A percentile compares a stretch with the other conserved stretches of the same genome.
Conservation (phyloP, 2,113 vertebrate species). For the Saccopteryx bilineata region DNA sequence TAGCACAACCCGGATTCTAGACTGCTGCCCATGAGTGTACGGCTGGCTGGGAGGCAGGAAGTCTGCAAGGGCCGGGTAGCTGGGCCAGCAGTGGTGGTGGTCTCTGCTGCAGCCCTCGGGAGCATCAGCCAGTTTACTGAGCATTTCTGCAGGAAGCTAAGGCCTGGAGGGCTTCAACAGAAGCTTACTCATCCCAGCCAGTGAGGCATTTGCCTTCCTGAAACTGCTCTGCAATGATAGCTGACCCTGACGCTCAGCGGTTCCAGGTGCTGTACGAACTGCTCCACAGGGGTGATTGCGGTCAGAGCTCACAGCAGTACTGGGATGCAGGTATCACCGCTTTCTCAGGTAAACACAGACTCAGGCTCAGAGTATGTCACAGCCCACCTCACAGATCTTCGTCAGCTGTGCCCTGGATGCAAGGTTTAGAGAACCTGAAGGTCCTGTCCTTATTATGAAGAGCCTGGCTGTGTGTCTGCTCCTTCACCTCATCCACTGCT, state of each 20-base stretch:
- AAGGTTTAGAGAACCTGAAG: neutral
- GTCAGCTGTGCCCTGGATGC: neutral
- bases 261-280: neutral
- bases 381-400: neutral
- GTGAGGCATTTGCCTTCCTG: neutral
- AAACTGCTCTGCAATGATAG: neutral
- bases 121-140: neutral
- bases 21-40: neutral
- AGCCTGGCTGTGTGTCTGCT: neutral
- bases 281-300: rapidly evolving
- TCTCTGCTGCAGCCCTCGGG: neutral
- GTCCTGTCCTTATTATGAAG: neutral
- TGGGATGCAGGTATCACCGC: neutral
- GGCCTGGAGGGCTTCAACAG: neutral
- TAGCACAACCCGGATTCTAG: neutral
- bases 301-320: neutral
- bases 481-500: no score
- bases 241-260: neutral
- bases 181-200: neutral
- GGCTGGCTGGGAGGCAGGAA: neutral
- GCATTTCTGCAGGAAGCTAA: constrained; percentile 16
- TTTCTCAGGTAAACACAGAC: neutral
- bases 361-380: neutral
- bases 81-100: neutral
- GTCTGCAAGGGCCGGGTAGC: neutral